A percentile compares a stretch with the other conserved stretches of the same genome.
Evolutionary conservation across 2,113 vertebrate species (phyloP).

Genomic region (Colinus virginianus): DNA sequence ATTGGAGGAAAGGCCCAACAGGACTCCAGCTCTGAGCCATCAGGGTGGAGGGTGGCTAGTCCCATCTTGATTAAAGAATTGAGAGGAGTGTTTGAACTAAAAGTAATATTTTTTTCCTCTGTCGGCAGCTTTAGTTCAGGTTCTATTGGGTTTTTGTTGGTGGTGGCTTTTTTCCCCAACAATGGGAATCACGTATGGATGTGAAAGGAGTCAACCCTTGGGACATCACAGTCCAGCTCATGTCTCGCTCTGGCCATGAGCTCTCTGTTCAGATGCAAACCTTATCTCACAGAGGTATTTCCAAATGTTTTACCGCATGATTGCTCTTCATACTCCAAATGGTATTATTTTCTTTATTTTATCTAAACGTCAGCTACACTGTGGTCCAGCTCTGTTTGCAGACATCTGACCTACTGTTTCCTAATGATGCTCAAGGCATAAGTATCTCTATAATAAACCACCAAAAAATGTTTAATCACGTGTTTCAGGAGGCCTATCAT

Average conservation of each 20-base stretch:
- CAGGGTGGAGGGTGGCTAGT: not conserved
- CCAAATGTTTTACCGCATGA: not conserved
- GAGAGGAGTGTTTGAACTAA: not conserved
- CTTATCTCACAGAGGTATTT: not conserved
- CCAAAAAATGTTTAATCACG: not conserved
- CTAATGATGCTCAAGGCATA: not conserved
- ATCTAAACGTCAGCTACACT: not conserved
- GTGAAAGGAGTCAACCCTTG: not conserved
- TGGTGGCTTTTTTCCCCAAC: not conserved
- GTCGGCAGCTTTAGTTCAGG: not conserved
- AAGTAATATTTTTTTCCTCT: not conserved
- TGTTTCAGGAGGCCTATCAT: not conserved
- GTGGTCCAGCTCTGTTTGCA: not conserved
- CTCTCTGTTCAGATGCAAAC: not conserved
- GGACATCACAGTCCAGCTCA: conserved; percentile 17
- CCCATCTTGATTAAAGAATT: not conserved
- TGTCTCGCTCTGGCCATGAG: not conserved
- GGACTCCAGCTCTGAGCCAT: not conserved
- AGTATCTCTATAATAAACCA: conserved; percentile 7
- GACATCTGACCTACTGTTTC: not conserved
- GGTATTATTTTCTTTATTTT: not conserved
- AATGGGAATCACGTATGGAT: not conserved
- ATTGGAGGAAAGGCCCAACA: not conserved
- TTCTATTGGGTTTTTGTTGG: no score
- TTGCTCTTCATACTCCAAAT: not conserved